Evolutionary conservation across 2,888 invertebrate genomes (phyloP).

Genomic region (Callinectes sapidus): DNA sequence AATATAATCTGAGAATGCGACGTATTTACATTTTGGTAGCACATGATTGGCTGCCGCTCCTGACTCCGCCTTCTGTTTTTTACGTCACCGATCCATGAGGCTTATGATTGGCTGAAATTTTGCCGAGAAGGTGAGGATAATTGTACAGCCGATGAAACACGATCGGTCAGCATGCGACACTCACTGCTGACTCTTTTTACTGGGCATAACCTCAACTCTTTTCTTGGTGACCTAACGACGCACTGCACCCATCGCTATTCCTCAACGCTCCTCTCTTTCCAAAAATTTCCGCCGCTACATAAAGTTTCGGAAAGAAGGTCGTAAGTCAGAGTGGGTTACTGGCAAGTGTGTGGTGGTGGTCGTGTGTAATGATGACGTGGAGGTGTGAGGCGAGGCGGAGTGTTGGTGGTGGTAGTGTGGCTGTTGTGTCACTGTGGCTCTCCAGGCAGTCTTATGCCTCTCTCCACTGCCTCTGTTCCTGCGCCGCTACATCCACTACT

Average conservation of each 20-base stretch:
- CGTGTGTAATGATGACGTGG: constrained; percentile 18
- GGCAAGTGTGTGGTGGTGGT: constrained; percentile 30
- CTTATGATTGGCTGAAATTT: constrained; percentile 52
- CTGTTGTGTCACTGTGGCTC: background rate
- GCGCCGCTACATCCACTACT: background rate
- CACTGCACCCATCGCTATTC: background rate
- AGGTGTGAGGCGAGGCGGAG: background rate
- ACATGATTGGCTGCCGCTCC: constrained; percentile 47
- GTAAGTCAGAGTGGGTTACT: background rate
- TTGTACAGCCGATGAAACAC: constrained; percentile 44
- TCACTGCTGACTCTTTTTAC: background rate
- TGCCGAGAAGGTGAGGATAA: constrained; percentile 57
- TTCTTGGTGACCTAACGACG: background rate
- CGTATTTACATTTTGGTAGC: constrained; percentile 54
- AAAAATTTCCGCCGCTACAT: background rate
- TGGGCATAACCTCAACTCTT: constrained; percentile 23
- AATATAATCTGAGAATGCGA: constrained; percentile 55
- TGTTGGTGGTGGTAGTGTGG: background rate
- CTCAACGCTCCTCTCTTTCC: background rate
- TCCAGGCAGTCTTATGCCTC: background rate
- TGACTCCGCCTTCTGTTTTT: constrained; percentile 33
- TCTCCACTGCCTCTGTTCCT: background rate
- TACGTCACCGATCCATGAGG: constrained; percentile 48
- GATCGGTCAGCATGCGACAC: constrained; percentile 46
- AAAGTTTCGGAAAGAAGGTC: background rate